Conservation (phyloP, 2,113 vertebrate genomes). For the Passer domesticus region DNA sequence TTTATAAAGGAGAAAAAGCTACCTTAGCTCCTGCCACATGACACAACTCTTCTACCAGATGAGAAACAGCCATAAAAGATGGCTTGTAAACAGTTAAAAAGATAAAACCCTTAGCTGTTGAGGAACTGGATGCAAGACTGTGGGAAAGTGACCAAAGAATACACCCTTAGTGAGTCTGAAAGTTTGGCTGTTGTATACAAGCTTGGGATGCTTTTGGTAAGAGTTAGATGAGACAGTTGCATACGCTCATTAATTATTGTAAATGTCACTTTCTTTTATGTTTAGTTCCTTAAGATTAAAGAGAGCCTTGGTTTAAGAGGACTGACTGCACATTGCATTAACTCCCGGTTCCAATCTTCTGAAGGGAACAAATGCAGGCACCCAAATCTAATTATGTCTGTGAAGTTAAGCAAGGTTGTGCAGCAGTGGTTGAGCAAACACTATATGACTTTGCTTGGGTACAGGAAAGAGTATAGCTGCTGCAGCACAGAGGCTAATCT, state of each 20-base stretch:
- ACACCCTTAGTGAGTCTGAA: background rate
- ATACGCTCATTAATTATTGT: background rate
- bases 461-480: background rate
- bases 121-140: background rate
- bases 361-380: background rate
- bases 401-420: background rate
- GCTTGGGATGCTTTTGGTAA: background rate
- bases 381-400: constrained; percentile 15
- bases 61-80: background rate
- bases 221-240: background rate
- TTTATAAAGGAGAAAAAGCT: background rate
- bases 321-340: constrained; percentile 29
- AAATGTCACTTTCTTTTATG: constrained; percentile 32
- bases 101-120: background rate
- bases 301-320: background rate
- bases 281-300: constrained; percentile 27
- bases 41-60: background rate
- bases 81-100: background rate
- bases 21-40: background rate
- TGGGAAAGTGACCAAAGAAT: background rate
- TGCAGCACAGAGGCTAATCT: background rate
- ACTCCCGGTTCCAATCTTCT: background rate
- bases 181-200: background rate
- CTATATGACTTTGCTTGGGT: background rate
- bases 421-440: background rate